Percentiles rank a stretch among this genome's conserved stretches.
Conservation (phyloP, 2,888 invertebrate species). For the Zhengitettix transpicula region DNA sequence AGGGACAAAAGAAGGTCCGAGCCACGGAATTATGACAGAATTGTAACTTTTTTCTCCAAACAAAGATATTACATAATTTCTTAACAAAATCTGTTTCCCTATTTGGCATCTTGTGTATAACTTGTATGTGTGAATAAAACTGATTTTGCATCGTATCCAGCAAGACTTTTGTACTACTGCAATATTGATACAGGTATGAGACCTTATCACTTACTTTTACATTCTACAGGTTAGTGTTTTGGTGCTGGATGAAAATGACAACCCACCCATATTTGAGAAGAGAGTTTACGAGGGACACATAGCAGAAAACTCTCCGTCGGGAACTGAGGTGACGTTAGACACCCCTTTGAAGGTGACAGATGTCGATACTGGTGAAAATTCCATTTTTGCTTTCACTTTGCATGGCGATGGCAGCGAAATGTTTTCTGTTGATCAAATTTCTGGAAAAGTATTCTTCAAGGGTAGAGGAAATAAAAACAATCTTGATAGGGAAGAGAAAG, state of each 20-base stretch:
- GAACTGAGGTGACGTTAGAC: slow-evolving; percentile 51
- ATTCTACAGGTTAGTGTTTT: slow-evolving; percentile 40
- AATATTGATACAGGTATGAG: too few relatives aligned
- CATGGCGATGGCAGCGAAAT: slow-evolving; percentile 59
- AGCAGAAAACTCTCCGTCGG: slow-evolving; percentile 54
- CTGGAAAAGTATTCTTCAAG: slow-evolving; percentile 41
- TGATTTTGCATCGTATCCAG: too few relatives aligned
- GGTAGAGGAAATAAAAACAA: too few relatives aligned
- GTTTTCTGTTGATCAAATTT: slow-evolving; percentile 48
- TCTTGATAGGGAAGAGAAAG: slow-evolving; percentile 60
- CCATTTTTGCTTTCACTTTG: slow-evolving; percentile 48
- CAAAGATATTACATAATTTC: too few relatives aligned
- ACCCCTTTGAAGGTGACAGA: slow-evolving; percentile 48
- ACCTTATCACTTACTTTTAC: too few relatives aligned
- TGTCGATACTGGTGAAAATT: slow-evolving; percentile 49
- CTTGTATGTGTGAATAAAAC: too few relatives aligned
- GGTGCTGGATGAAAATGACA: slow-evolving; percentile 78
- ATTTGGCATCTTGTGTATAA: too few relatives aligned
- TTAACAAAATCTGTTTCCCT: too few relatives aligned
- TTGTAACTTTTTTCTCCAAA: too few relatives aligned
- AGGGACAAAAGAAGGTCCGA: too few relatives aligned
- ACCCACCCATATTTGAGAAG: slow-evolving; percentile 61
- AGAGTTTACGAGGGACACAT: slow-evolving; percentile 58
- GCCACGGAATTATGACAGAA: too few relatives aligned
- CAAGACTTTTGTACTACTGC: too few relatives aligned